These are phyloP conservation scores for Carcharodon carcharias DNA, from an alignment of 2,797 vertebrate genomes.

Conservation along the genomic window DNA sequence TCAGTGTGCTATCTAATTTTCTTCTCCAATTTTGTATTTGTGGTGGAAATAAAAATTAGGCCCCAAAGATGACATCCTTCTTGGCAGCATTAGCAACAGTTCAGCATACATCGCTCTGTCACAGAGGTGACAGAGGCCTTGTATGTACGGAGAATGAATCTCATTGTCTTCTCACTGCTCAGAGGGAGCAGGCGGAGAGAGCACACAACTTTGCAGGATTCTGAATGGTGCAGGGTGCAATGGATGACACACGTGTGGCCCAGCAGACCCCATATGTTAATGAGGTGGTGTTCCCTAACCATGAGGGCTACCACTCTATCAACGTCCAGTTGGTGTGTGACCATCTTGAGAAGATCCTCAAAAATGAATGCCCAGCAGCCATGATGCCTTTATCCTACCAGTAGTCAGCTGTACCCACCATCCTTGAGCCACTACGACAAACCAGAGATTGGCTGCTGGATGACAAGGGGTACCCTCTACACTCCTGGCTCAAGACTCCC, in stretches of 20 bases:
- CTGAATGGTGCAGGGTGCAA: neutral
- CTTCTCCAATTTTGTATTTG: neutral
- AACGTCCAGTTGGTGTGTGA: neutral
- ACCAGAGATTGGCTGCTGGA: neutral
- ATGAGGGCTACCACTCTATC: neutral
- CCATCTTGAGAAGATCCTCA: neutral
- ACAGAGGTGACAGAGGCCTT: neutral
- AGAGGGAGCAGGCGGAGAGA: neutral
- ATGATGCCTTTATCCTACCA: neutral
- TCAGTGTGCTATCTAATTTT: neutral
- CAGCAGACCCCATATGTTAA: neutral
- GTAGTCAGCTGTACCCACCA: neutral
- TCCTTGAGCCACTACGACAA: neutral
- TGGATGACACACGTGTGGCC: neutral
- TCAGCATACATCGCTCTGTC: neutral
- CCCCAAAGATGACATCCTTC: neutral
- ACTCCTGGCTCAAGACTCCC: neutral
- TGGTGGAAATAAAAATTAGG: neutral
- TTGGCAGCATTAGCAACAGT: neutral
- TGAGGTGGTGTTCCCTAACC: neutral
- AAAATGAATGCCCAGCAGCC: neutral
- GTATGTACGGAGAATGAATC: neutral
- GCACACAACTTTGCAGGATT: neutral
- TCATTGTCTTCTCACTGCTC: neutral
- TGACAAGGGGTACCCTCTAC: neutral